A percentile compares a stretch with the other conserved stretches of the same genome.
These are phyloP conservation scores for Pampus argenteus DNA, from an alignment of 2,797 vertebrate genomes.

Conservation along the genomic window DNA sequence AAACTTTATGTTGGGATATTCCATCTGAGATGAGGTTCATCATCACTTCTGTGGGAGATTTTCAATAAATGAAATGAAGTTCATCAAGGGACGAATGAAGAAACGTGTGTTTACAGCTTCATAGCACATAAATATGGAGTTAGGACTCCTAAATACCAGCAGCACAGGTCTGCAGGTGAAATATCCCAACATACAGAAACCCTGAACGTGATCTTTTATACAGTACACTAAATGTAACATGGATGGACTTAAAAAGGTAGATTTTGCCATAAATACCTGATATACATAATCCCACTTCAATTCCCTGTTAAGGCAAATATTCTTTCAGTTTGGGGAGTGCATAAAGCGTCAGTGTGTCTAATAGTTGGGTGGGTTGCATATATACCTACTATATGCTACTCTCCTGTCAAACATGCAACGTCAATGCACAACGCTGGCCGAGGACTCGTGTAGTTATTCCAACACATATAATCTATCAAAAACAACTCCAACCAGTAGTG, in stretches of 20 bases:
- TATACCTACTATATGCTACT: constrained; percentile 74
- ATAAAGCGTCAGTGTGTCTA: constrained; percentile 78
- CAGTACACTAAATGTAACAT: constrained; percentile 79
- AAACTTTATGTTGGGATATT: constrained; percentile 72
- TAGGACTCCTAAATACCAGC: constrained; percentile 45
- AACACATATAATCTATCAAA: constrained; percentile 39
- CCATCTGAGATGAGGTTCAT: constrained; percentile 26
- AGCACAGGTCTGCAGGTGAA: constrained; percentile 53
- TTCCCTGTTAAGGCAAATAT: constrained; percentile 83
- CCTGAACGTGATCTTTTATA: constrained; percentile 67
- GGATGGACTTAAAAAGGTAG: constrained; percentile 78
- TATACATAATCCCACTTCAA: constrained; percentile 74
- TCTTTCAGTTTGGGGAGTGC: constrained; percentile 80
- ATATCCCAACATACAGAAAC: constrained; percentile 70
- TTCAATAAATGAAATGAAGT: background rate
- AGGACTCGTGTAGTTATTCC: constrained; percentile 47
- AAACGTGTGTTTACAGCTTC: constrained; percentile 20
- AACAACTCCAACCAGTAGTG: constrained; percentile 46
- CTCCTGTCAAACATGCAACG: constrained; percentile 63
- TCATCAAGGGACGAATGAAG: constrained; percentile 7
- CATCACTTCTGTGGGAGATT: background rate
- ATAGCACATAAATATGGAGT: constrained; percentile 36
- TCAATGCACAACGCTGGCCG: constrained; percentile 47
- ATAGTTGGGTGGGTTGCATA: constrained; percentile 71
- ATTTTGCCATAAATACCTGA: constrained; percentile 84